A percentile compares a stretch with the other conserved stretches of the same genome.
Conservation (phyloP, 2,888 invertebrate genomes). For the Lasioglossum leucozonium region DNA sequence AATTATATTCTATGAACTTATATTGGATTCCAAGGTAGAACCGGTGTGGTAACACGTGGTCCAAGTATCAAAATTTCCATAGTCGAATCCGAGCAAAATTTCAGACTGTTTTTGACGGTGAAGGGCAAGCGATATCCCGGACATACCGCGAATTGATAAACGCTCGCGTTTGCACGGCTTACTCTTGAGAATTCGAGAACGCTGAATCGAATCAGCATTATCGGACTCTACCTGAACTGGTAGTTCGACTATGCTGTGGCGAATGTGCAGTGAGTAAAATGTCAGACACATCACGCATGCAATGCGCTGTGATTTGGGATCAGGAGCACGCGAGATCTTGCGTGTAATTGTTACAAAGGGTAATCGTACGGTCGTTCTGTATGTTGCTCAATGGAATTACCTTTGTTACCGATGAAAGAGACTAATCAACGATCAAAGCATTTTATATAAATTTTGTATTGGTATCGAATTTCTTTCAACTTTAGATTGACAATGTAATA, state of each 20-base stretch:
- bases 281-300: conserved; percentile 12
- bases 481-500: not conserved
- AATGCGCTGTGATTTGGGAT: conserved; percentile 24
- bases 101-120: conserved; percentile 58
- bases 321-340: not conserved
- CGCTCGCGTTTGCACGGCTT: conserved; percentile 8
- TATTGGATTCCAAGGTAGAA: not conserved
- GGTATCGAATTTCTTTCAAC: not conserved
- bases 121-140: conserved; percentile 30
- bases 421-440: not conserved
- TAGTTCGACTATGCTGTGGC: not conserved
- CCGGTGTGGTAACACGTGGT: not conserved
- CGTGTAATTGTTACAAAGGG: conserved; percentile 8
- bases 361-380: not conserved
- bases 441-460: not conserved
- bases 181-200: conserved; percentile 46
- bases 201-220: conserved; percentile 38
- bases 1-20: not conserved
- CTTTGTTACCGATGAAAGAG: too few species aligned
- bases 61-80: conserved; percentile 11
- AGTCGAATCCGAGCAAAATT: conserved; percentile 41
- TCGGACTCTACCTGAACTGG: not conserved
- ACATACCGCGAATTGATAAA: conserved; percentile 20
- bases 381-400: not conserved
- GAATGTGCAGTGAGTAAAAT: conserved; percentile 28